Base-by-base conservation (phyloP, 1,140 invertebrate genomes). In the Monomorium pharaonis region DNA sequence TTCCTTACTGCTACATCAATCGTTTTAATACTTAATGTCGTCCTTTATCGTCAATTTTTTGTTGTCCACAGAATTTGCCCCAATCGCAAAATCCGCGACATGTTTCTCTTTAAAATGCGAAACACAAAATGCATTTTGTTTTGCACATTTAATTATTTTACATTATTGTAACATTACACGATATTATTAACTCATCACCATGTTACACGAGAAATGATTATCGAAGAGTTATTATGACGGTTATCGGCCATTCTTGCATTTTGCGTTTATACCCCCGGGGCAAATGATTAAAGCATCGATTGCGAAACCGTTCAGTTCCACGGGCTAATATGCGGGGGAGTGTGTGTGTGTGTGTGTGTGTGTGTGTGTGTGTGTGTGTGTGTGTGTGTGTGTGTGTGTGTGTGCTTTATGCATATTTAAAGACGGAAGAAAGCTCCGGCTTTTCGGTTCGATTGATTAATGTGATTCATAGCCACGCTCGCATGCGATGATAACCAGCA, bases 361-460 rank as follows among this genome's bases (percentile, higher is more conserved):
- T 37, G 37, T 37, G 6, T 9, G 42, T 10, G 24, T 37, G 7
- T 37, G 37, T 37, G 6, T 9, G 42, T 10, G 24, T 37, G 7
- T 37, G 37, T 37, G 6, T 9, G 42, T 10, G 24, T 37, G 7
- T 37, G 37, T 37, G 6, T 37, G 7, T 37, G 37, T 37, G 6
- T 9, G 42, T 10, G 24, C 21, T 65, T 30, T 69, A 80, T 27
- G 76, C n/a, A 37, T 51, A 18, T 80, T 80, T 67, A 77, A 77
- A 77, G 42, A 47, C 21, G 27, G 21, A 80, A 51, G 21, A 51
- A 78, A 78, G n/a, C 44, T 5, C 21, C 14, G 24, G 21, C 30
- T 67, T 33, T 67, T 67, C 60, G 42, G 7, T n/a, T 78, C 76
- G 58, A 62, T 69, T 67, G 44, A 80, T 77, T 84, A 84, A 84